Evolutionary conservation across 2,113 vertebrate species (phyloP).

Genomic region (Oxygymnocypris stewartii): DNA sequence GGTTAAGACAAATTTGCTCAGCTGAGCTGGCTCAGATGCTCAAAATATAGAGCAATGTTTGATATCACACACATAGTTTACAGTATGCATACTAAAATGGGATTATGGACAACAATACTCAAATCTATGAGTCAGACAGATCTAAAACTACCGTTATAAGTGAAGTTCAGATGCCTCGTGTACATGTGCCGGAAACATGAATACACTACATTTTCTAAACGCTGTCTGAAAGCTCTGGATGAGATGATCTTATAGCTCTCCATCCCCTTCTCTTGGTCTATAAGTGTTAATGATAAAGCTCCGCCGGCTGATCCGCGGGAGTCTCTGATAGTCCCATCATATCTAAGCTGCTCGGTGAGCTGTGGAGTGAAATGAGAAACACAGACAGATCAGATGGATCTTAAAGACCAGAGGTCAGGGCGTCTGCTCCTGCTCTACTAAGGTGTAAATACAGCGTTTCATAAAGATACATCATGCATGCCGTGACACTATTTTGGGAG

Average conservation of each 20-base stretch:
- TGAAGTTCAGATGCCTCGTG: background rate
- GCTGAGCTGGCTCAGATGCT: background rate
- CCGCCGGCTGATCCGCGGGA: background rate
- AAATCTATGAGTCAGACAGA: no score
- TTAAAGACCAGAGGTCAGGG: slow-evolving; percentile 1
- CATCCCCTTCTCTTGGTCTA: background rate
- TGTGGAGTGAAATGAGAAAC: slow-evolving; percentile 1
- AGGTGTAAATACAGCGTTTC: background rate
- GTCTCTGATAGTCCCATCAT: background rate
- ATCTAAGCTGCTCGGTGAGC: background rate
- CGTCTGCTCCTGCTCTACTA: background rate
- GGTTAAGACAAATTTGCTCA: background rate
- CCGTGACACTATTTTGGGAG: background rate
- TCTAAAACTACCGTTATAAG: no score
- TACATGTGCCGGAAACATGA: no score
- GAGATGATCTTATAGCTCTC: slow-evolving; percentile 2
- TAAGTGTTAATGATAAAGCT: slow-evolving; percentile 10
- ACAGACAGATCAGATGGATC: background rate
- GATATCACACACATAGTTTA: background rate
- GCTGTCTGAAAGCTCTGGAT: background rate
- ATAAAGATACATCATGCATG: background rate
- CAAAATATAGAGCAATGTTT: background rate
- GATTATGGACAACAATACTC: no score
- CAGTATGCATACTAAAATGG: no score
- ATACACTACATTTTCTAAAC: background rate